A percentile compares a stretch with the other conserved stretches of the same genome.
Evolutionary conservation across 2,888 invertebrate species (phyloP).

Genomic region (Athalia circularis): DNA sequence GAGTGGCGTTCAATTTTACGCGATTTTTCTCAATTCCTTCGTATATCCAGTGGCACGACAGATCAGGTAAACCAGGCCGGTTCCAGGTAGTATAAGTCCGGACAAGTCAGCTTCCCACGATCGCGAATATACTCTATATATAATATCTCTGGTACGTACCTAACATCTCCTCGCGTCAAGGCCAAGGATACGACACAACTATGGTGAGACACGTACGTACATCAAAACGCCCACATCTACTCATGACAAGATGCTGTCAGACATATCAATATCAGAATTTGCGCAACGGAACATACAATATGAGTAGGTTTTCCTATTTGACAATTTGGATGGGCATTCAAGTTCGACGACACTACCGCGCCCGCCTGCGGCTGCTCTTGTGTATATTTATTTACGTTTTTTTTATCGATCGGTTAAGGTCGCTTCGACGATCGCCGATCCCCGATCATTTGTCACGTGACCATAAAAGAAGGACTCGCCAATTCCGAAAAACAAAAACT

Average conservation of each 20-base stretch:
- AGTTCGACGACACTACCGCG: constrained; percentile 28
- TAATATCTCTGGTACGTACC: no score
- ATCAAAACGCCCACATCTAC: constrained; percentile 29
- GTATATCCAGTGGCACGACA: neutral
- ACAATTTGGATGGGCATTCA: constrained; percentile 3
- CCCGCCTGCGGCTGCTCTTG: neutral
- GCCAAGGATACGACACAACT: constrained; percentile 25
- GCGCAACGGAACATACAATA: constrained; percentile 15
- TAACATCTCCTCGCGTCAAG: neutral
- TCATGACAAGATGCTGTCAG: neutral
- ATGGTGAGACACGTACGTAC: neutral
- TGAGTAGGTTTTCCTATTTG: constrained; percentile 25
- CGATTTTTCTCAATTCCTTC: constrained; percentile 12
- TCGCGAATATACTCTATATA: neutral
- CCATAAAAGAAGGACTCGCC: constrained; percentile 10
- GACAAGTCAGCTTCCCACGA: constrained; percentile 14
- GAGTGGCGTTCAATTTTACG: constrained; percentile 27
- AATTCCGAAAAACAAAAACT: neutral
- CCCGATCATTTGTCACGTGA: neutral
- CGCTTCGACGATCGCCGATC: constrained; percentile 3
- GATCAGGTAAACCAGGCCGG: neutral
- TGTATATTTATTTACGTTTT: neutral
- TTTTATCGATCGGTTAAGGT: constrained; percentile 24
- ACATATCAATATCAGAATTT: neutral
- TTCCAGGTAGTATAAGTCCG: neutral